Evolutionary conservation across 2,113 vertebrate species (phyloP).

Genomic region (Sapayoa aenigma): DNA sequence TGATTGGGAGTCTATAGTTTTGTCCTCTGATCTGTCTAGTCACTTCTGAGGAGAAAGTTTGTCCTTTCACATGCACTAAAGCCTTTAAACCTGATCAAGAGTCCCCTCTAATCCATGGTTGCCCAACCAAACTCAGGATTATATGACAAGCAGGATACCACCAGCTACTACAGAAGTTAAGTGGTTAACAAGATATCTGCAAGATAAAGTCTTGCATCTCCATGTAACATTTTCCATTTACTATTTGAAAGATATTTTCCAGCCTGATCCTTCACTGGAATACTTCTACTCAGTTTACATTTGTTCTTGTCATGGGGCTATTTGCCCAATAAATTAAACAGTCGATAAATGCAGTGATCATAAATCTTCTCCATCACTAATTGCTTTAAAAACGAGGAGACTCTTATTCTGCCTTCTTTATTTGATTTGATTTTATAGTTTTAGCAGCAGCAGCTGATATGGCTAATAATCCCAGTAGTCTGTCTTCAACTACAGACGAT

Average conservation of each 20-base stretch:
- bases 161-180: neutral
- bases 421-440: neutral
- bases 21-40: neutral
- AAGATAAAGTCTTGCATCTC: neutral
- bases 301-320: neutral
- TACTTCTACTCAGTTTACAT: neutral
- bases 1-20: neutral
- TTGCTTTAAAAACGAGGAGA: neutral
- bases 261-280: neutral
- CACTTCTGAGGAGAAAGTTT: neutral
- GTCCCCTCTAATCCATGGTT: neutral
- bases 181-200: neutral
- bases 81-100: neutral
- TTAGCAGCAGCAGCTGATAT: neutral
- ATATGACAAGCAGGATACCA: neutral
- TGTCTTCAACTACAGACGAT: neutral
- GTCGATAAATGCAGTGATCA: neutral
- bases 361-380: conserved; percentile 20
- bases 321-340: conserved; percentile 1
- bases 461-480: neutral
- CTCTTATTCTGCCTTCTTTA: neutral
- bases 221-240: neutral
- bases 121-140: neutral
- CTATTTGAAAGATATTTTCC: neutral
- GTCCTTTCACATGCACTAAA: neutral